A percentile compares a stretch with the other conserved stretches of the same genome.
Evolutionary conservation across 2,888 invertebrate genomes (phyloP).

Genomic region (Eurois occulta): DNA sequence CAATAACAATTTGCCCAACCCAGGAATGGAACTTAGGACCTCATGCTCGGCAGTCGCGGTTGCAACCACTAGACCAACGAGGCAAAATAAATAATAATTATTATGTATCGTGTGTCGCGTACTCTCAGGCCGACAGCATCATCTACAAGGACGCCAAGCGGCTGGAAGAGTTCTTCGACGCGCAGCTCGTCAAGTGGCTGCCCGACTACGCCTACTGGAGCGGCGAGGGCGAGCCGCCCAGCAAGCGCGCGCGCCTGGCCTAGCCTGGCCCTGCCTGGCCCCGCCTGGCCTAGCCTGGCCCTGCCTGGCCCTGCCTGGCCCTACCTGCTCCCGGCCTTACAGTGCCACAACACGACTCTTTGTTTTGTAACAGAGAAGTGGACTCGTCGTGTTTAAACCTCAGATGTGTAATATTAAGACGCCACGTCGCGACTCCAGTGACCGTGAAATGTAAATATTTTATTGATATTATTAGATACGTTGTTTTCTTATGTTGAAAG

Average conservation of each 20-base stretch:
- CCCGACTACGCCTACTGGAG: constrained; percentile 93
- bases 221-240: constrained; percentile 82
- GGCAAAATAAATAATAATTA: background rate
- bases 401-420: background rate
- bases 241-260: constrained; percentile 79
- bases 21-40: too few species aligned
- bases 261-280: too few species aligned
- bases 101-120: constrained; percentile 38
- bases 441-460: constrained; percentile 51
- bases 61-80: too few species aligned
- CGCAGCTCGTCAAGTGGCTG: constrained; percentile 94
- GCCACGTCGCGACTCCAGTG: background rate
- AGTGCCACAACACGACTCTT: background rate
- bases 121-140: constrained; percentile 93
- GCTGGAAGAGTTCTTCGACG: constrained; percentile 96
- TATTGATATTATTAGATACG: constrained; percentile 43
- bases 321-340: background rate
- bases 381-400: background rate
- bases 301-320: too few species aligned
- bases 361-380: background rate
- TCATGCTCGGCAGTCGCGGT: too few species aligned
- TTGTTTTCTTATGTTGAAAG: constrained; percentile 56
- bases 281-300: too few species aligned
- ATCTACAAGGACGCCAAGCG: constrained; percentile 95
- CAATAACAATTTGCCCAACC: too few species aligned